Evolutionary conservation across 2,113 vertebrate species (phyloP), one percentile per base, ranked within the genome.

Genomic region (Gymnarchus niloticus): DNA sequence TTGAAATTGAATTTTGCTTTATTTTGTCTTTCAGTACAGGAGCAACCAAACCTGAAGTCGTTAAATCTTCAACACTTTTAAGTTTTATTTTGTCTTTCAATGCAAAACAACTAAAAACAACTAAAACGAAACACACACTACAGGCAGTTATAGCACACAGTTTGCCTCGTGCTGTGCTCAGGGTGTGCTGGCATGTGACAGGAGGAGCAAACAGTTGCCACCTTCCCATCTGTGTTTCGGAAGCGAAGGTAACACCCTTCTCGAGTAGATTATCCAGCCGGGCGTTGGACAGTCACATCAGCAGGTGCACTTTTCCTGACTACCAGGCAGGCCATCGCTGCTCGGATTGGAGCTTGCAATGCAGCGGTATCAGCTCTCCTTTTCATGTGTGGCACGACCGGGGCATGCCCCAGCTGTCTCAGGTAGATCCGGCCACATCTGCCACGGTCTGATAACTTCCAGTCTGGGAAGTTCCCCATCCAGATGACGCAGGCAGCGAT

Each of bases 331-430:
- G 59, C 0, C 81, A 82, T 41, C 10, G 51, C 28, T 2, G 49
- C 12, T 37, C 81, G 1, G 73, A 85, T 48, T 49, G 73, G 37
- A 37, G 41, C n/a, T 33, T 49, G 49, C 4, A 57, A 48, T 33
- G 52, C 37, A 37, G 81, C 44, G 19, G 61, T 57, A 33, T 83
- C 9, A 46, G 65, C 48, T 84, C 86, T 83, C 52, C n/a, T 23
- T n/a, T 86, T 56, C 61, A 56, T 77, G 6, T 86, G 28, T 78
- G 52, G 52, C 52, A 33, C 76, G 37, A 83, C 61, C 14, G 84
- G 61, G 51, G 81, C 21, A 65, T 86, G n/a, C n/a, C 44, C 56
- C 41, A 86, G 51, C 51, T 57, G n/a, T 83, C 61, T 83, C 48
- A 48, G 37, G 81, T 44, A 77, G 21, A 77, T 77, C 33, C 37